Evolutionary conservation across 2,113 vertebrate species (phyloP), one percentile per base, ranked within the genome.

Genomic region (Microcebus murinus): DNA sequence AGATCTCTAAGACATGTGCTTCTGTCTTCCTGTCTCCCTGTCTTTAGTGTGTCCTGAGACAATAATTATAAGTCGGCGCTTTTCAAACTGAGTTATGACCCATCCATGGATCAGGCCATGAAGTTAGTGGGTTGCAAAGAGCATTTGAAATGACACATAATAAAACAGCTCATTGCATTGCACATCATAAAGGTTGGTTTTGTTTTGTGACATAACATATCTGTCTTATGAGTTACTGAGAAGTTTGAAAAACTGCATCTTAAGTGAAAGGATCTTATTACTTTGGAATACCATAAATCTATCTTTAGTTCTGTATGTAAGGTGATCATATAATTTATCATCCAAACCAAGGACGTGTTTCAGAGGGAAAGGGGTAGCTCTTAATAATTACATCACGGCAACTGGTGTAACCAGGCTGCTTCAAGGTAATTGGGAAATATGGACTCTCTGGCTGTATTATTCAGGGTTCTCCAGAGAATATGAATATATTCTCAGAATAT

Each of bases 271-370:
- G 74, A 65, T 39, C 81, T 94, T 63, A 68, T 97, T 92, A 79
- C 39, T 92, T 85, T 85, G 55, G 55, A 71, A 79, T 83, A 77
- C 45, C 29, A 25, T 95, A 65, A 92, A 87, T 94, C 91, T 91
- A 1, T 77, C 74, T 87, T 92, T 52, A 94, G 80, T 50, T 81
- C 65, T 81, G 3, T 8, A 0, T 87, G 29, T 87, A 79, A 77
- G 68, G 63, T 83, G 85, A 90, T 82, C 74, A 34, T 82, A 48
- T 77, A 85, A 96, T 96, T 93, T 65, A 65, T 94, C 68, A 82
- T 42, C 18, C 80, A 91, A 84, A 18, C 29, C 15, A 68, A 68
- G 29, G 48, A 82, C 13, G 48, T 70, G 48, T 70, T 94, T 94
- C 80, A 67, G 45, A 86, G 61, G 65, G 52, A 81, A 76, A 92